Base-by-base conservation (phyloP, 2,888 invertebrate species). In the Hypsopygia costalis region DNA sequence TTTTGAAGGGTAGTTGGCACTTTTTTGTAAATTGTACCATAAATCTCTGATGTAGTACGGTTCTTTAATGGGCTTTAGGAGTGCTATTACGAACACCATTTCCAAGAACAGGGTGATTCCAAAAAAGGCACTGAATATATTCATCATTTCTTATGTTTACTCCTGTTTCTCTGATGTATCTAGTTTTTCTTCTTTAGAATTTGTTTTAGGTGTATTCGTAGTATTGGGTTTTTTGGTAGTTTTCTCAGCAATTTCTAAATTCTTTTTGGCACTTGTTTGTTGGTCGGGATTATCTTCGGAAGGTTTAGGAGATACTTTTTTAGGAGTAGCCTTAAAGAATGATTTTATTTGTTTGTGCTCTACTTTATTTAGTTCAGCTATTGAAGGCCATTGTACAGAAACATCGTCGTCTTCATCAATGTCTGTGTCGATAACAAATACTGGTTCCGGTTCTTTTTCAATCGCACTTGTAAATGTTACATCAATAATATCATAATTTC, bases 31-130 rank as follows among this genome's bases (percentile, higher is more conserved):
- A 29, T 52, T 51, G 37, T 43, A 63, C 72, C 75, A 81, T 20
- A 55, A 40, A 43, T 81, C 62, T 59, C 81, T 66, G 28, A 78
- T 58, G 10, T 41, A 45, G 27, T 57, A 66, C 0, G 82, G 77
- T 40, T 82, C 68, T 43, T 47, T 55, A 1, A 77, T 27, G 0
- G 83, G 82, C 42, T 74, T 82, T 20, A 85, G 51, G 6, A 85
- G 56, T 1, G 59, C 62, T 7, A 78, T 37, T 9, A 80, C 47
- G n/a, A 64, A 33, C 1, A 69, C 21, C 5, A 72, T 2, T 60
- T 85, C 75, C 0, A 46, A 1, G 31, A 72, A 70, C 1, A 81
- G 49, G 1, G 68, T 29, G 0, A 40, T 21, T n/a, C 61, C 64
- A 3, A 64, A 44, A 10, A 68, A 9, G 6, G 54, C 45, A 36